Base-by-base conservation (phyloP, 2,113 vertebrate genomes). In the Malurus alboscapulatus region DNA sequence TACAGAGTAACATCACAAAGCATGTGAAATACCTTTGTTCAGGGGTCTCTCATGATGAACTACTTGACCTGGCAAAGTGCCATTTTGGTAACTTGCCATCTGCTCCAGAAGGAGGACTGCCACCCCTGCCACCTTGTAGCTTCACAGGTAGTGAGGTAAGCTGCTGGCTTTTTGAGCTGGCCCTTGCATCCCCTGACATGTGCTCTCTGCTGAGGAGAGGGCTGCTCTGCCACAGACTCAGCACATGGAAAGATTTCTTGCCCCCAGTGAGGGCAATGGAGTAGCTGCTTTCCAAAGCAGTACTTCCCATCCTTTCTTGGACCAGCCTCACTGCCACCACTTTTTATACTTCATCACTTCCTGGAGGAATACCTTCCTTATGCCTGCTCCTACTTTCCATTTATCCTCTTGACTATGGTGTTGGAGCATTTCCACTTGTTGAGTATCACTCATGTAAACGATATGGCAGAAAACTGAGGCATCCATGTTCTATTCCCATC, bases 71-170 rank as follows among this genome's bases (percentile, higher is more conserved):
- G 94, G 99, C 99, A 0, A 98, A 98, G 84, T 98, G 98, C 96
- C 99, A 99, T 94, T 99, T 99, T 87, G 99, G 99, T 75, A 98
- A 98, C 85, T 97, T 99, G 91, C 97, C 98, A 1, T 97, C 98
- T 34, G 90, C 97, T 71, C 98, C 98, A 63, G 97, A 97, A 88
- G 98, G 98, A 74, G 98, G 98, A 71, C 96, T 98, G 27, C 99
- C 99, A 5, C 96, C 97, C 5, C 93, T 99, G 89, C 99, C 98
- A 24, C 96, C 84, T 1, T 99, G 99, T 90, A 97, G 65, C 63
- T 99, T 99, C 97, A 99, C 99, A 53, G 99, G 99, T 88, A 99
- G 99, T 86, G 99, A 99, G 99, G 99, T 99, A 98, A 97, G 97
- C 66, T 73, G 51, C 36, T 38, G 17, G 40, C 42, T 30, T 51